Evolutionary conservation across 2,888 invertebrate species (phyloP), one percentile per base, ranked within the genome.

Genomic region (Norana najaformis): DNA sequence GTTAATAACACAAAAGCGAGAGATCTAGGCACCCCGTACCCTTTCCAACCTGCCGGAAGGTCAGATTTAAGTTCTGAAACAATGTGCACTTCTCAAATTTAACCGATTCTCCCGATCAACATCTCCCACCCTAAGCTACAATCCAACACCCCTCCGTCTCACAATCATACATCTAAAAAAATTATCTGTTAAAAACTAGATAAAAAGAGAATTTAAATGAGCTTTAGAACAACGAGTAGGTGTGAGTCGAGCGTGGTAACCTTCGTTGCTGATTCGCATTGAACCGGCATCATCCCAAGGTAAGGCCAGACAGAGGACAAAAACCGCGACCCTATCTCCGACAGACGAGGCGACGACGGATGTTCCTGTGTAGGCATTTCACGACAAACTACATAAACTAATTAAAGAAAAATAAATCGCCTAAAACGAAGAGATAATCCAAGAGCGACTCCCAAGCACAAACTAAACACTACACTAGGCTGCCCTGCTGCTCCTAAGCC

Each of bases 341-440:
- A n/a, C n/a, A 30, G 69, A 69, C 69, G 6, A 69, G 0, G 8
- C 69, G 69, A 69, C 69, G 69, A 69, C 69, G 69, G 69, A 69
- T 69, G 69, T n/a, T 69, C 69, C 69, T 8, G 18, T 8, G 14
- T 69, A 69, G 69, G 69, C 69, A 69, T 69, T 69, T 69, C 11
- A n/a, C 69, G 30, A 69, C 8, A n/a, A 69, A 2, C 69, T 69
- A 69, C 69, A 69, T 69, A 69, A 69, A 69, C n/a, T 69, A 69
- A 69, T n/a, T 69, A 69, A 69, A n/a, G 69, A 69, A n/a, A 69
- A n/a, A 69, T 30, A 69, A 69, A 69, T 69, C n/a, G 69, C 69
- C 69, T 69, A 69, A 69, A 69, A 69, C 69, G 69, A 69, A 6
- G 69, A 1, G 30, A 69, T 69, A 69, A 69, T 69, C 69, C 69